Evolutionary conservation across 1,140 invertebrate genomes (phyloP).

Genomic region (Sminthurides bifidus): DNA sequence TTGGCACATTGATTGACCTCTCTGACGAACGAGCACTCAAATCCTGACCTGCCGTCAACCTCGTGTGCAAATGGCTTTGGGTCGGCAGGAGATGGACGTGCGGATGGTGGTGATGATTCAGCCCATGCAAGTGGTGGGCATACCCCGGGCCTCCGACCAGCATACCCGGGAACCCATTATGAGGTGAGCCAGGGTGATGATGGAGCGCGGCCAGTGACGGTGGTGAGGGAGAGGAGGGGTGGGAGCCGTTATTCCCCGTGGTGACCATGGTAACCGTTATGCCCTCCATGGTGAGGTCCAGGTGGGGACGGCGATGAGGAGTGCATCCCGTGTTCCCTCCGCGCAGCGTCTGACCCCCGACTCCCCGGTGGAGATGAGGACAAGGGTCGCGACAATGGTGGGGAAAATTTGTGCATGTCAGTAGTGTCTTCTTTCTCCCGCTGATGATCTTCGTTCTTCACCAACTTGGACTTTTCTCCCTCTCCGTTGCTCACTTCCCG

Average conservation of each 20-base stretch:
- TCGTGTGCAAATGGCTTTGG: slow-evolving; percentile 37
- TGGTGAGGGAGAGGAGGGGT: slow-evolving; percentile 8
- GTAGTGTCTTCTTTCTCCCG: not conserved
- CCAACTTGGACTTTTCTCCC: not conserved
- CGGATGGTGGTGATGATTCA: slow-evolving; percentile 8
- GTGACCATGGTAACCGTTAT: slow-evolving; percentile 15
- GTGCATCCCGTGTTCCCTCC: too few relatives aligned
- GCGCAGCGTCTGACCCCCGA: too few relatives aligned
- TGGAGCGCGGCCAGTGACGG: slow-evolving; percentile 9
- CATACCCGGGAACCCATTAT: too few relatives aligned
- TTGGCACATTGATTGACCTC: slow-evolving; percentile 21
- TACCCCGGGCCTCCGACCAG: too few relatives aligned
- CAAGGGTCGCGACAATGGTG: not conserved
- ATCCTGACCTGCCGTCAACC: slow-evolving; percentile 40
- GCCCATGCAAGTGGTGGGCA: not conserved
- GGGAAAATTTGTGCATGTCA: not conserved
- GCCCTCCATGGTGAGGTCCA: slow-evolving; percentile 14
- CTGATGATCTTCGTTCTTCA: not conserved
- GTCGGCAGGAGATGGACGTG: slow-evolving; percentile 34
- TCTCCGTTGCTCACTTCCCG: not conserved
- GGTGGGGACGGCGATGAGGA: slow-evolving; percentile 3
- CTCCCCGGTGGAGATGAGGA: slow-evolving; percentile 6
- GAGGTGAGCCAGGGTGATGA: slow-evolving; percentile 4
- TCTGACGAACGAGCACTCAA: slow-evolving; percentile 40
- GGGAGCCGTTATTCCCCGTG: slow-evolving; percentile 4